These are phyloP conservation scores for Metallyticus violacea DNA, from an alignment of 2,888 invertebrate species.

Conservation along the genomic window DNA sequence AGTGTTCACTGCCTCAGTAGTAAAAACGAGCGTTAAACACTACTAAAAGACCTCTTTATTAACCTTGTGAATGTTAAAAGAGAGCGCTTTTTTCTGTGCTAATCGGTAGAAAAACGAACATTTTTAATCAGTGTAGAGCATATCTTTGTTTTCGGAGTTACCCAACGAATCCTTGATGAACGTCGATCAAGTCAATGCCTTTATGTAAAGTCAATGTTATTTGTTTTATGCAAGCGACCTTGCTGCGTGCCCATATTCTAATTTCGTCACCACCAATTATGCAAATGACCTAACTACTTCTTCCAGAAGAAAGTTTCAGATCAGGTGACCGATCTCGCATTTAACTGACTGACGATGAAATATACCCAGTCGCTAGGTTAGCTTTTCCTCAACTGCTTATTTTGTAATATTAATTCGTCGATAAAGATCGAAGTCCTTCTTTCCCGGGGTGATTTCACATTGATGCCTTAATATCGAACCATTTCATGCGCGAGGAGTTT, in stretches of 20 bases:
- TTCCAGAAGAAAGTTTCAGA: not conserved
- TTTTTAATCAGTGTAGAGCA: no score
- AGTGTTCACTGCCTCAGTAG: no score
- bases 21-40: no score
- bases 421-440: not conserved
- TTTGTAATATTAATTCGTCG: not conserved
- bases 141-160: no score
- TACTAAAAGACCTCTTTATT: no score
- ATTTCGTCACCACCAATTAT: not conserved
- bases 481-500: not conserved
- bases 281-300: not conserved
- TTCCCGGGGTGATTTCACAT: not conserved
- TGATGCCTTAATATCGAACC: not conserved
- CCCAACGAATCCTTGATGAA: no score
- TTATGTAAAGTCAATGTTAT: no score
- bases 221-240: not conserved
- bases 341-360: not conserved
- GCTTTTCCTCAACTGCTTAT: not conserved
- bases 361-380: not conserved
- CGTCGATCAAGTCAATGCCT: no score
- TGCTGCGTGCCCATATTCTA: not conserved
- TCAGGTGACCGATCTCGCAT: not conserved
- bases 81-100: no score
- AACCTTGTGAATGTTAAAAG: no score
- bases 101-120: no score